Conservation (phyloP, 2,113 vertebrate species). For the Sclerurus mexicanus region DNA sequence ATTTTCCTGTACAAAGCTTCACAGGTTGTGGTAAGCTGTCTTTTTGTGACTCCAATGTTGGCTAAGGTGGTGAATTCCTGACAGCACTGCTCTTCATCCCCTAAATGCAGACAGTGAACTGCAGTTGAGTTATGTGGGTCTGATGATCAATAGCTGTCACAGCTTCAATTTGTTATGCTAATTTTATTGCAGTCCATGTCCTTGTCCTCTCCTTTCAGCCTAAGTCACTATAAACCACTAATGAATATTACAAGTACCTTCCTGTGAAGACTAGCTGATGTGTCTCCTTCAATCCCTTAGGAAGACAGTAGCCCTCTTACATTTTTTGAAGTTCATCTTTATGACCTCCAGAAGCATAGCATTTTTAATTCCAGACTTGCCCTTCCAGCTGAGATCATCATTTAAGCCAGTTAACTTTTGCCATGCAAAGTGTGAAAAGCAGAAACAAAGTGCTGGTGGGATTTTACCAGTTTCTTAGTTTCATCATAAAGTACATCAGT, state of each 20-base stretch:
- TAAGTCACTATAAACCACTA: neutral
- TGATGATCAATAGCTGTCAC: constrained; percentile 14
- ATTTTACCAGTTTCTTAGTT: neutral
- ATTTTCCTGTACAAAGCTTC: neutral
- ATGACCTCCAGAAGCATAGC: neutral
- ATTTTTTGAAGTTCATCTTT: neutral
- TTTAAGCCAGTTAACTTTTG: neutral
- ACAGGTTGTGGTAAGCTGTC: neutral
- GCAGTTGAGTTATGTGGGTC: neutral
- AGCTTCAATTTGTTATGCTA: constrained; percentile 14
- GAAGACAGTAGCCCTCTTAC: neutral
- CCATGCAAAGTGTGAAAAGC: neutral
- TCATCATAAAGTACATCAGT: neutral
- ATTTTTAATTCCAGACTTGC: neutral
- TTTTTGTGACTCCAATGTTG: neutral
- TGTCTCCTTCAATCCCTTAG: neutral
- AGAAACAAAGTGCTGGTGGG: neutral
- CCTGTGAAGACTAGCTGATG: neutral
- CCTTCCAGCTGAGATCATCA: neutral
- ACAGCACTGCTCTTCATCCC: neutral
- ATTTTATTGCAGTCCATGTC: constrained; percentile 19
- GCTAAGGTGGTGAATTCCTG: neutral
- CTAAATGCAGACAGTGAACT: neutral
- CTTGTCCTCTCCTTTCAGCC: neutral
- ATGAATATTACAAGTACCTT: neutral